A percentile compares a stretch with the other conserved stretches of the same genome.
Evolutionary conservation across 2,888 invertebrate genomes (phyloP).

Genomic region (Polyploca ridens): DNA sequence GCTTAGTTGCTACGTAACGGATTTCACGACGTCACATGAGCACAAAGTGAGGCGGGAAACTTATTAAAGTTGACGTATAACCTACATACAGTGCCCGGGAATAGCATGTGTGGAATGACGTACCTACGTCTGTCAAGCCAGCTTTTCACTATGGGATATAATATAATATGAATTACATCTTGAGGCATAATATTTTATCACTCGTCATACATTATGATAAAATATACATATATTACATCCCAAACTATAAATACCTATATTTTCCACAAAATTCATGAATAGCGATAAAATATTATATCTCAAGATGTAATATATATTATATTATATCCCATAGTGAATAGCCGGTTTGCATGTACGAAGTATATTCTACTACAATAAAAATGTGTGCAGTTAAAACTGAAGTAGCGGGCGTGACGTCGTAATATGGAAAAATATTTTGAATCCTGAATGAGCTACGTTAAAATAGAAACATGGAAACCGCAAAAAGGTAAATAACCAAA

Average conservation of each 20-base stretch:
- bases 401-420: neutral
- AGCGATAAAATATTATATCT: too few relatives aligned
- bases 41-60: slow-evolving; percentile 16
- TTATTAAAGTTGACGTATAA: slow-evolving; percentile 14
- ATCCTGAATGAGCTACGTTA: neutral
- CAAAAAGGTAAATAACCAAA: too few relatives aligned
- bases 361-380: neutral
- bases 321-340: too few relatives aligned
- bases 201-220: too few relatives aligned
- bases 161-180: too few relatives aligned
- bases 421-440: neutral
- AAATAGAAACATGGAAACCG: neutral
- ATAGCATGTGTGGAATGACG: neutral
- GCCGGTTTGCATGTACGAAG: too few relatives aligned
- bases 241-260: too few relatives aligned
- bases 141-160: too few relatives aligned
- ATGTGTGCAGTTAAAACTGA: neutral
- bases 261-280: too few relatives aligned
- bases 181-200: too few relatives aligned
- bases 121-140: neutral
- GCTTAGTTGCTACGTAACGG: neutral
- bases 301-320: too few relatives aligned
- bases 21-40: neutral
- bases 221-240: too few relatives aligned
- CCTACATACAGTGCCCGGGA: neutral